Evolutionary conservation across 92 coral and sea anemone genomes (phyloP), one percentile per base, ranked within the genome.

Genomic region (Epizoanthus fatuus): DNA sequence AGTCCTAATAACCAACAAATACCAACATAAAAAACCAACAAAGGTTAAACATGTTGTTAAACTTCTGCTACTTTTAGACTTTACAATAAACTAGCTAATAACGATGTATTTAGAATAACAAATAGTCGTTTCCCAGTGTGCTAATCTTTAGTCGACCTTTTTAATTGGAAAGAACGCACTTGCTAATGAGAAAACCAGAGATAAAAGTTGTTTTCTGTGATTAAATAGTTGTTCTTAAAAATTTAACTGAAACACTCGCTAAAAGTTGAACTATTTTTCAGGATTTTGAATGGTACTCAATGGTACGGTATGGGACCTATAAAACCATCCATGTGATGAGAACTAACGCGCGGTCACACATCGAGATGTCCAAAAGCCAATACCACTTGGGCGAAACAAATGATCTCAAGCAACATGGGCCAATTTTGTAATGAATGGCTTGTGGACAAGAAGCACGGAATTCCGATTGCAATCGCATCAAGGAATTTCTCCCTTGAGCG

Each of bases 111-210:
- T 66, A 14, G 13, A 66, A 14, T 37, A 37, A 66, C 72, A 66
- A 66, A 37, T 66, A 66, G 72, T 13, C 72, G 29, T 11, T 65
- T 66, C 72, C 47, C 2, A 66, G 72, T 37, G 39, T 3, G 47
- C 72, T 37, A 29, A 29, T 49, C 14, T 49, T 12, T 49, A 12
- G 53, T 10, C 9, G 16, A 42, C 42, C 44, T 32, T 64, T 12
- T 35, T 64, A 64, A 64, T 64, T 64, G 70, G 22, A 64, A 64
- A 6, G 70, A 64, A 66, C 49, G 7, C n/a, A 66, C 15, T 25
- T 10, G 72, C 45, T 66, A 37, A 66, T 66, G 72, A 66, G 72
- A 66, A 66, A 66, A 66, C 10, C 72, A 66, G 72, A 17, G 47
- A 38, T 12, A 15, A n/a, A 66, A 37, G 47, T 65, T 65, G 7